These are phyloP conservation scores for Anguilla japonica DNA, from an alignment of 2,113 vertebrate species.

Conservation along the genomic window DNA sequence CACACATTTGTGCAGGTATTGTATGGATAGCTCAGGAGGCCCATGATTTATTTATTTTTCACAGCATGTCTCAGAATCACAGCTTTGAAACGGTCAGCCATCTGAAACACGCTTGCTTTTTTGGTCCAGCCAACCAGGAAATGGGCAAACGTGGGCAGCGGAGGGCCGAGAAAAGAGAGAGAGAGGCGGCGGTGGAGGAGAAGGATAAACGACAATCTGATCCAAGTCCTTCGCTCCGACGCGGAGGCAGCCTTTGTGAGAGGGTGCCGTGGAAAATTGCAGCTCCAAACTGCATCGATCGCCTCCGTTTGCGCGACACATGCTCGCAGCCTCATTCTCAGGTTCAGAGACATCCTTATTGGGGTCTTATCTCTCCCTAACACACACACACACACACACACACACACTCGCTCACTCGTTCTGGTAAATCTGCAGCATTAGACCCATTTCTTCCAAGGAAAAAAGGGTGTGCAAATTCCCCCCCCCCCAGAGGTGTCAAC, in stretches of 20 bases:
- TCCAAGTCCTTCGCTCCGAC: background rate
- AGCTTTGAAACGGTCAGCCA: background rate
- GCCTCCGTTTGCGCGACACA: conserved; percentile 4
- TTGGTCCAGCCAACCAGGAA: background rate
- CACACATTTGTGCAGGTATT: background rate
- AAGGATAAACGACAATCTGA: background rate
- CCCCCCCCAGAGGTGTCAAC: background rate
- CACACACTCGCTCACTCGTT: background rate
- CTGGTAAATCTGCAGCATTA: conserved; percentile 7
- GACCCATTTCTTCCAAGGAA: background rate
- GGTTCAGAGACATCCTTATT: conserved; percentile 29
- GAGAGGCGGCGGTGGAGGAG: background rate
- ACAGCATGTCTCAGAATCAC: background rate
- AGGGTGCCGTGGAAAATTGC: background rate
- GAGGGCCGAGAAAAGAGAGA: background rate
- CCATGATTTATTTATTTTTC: background rate
- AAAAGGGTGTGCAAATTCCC: background rate
- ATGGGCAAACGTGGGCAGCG: background rate
- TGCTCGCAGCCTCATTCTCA: background rate
- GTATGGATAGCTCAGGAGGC: background rate
- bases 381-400: conserved; percentile 16
- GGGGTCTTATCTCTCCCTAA: conserved; percentile 20
- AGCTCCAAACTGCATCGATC: background rate
- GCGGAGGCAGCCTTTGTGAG: background rate
- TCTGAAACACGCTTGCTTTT: background rate